phyloP scores from a whole-genome alignment of 2,888 invertebrate species.

The Galeruca laticollis region DNA sequence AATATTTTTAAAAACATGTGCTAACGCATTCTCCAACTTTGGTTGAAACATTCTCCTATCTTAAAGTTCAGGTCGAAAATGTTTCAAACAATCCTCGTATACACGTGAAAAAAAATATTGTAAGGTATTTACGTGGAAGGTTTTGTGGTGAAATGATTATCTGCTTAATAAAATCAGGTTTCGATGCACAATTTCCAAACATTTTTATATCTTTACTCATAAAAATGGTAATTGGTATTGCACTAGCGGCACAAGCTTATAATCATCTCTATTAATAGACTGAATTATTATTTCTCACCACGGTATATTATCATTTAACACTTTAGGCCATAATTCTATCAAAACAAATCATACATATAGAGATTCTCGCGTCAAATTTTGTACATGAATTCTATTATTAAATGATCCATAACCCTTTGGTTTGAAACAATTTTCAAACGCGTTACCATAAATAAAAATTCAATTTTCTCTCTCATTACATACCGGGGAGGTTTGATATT shows the following conservation, averaged over 20 bases:
- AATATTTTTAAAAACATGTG: too few relatives aligned
- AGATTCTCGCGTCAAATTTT: slow-evolving; percentile 19
- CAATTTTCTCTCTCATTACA: slow-evolving; percentile 13
- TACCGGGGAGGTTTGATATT: slow-evolving; percentile 7
- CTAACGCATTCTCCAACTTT: too few relatives aligned
- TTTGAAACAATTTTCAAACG: slow-evolving; percentile 33
- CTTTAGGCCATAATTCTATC: slow-evolving; percentile 18
- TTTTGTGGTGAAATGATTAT: too few relatives aligned
- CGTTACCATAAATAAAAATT: slow-evolving; percentile 33
- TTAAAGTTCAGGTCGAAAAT: too few relatives aligned
- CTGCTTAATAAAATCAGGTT: not conserved
- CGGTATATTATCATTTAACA: slow-evolving; percentile 13
- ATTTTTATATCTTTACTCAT: not conserved
- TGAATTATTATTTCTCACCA: slow-evolving; percentile 6
- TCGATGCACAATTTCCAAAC: not conserved
- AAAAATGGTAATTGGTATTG: slow-evolving; percentile 5
- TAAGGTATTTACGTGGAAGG: too few relatives aligned
- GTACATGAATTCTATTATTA: slow-evolving; percentile 16
- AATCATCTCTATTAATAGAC: not conserved
- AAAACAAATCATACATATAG: slow-evolving; percentile 33
- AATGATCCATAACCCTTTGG: slow-evolving; percentile 32
- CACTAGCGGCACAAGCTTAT: slow-evolving; percentile 6
- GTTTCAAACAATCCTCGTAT: too few relatives aligned
- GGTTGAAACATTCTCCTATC: too few relatives aligned
- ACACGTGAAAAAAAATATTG: too few relatives aligned